Conservation (phyloP, 2,888 invertebrate genomes). For the Epinotia ramella region DNA sequence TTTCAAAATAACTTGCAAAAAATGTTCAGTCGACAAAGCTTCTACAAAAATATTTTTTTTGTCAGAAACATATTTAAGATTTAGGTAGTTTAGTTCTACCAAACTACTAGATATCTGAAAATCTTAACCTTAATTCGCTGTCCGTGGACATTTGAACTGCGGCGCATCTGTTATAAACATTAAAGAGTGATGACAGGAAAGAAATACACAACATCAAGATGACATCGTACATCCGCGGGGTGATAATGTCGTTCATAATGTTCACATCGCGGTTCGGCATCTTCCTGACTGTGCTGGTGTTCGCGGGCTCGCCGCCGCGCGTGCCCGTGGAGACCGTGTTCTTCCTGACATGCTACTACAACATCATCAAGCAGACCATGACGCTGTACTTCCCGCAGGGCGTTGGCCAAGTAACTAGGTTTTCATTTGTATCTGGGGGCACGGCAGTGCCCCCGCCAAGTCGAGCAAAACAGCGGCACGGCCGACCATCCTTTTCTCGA, state of each 20-base stretch:
- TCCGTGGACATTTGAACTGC: no score
- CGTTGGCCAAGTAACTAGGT: constrained; percentile 71
- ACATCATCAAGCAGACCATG: constrained; percentile 89
- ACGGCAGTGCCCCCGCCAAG: no score
- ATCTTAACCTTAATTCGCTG: no score
- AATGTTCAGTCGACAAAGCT: no score
- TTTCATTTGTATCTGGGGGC: neutral
- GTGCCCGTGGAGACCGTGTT: constrained; percentile 90
- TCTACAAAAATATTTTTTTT: no score
- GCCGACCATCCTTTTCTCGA: no score
- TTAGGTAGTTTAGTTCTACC: no score
- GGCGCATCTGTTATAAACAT: no score
- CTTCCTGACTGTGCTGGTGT: constrained; percentile 88
- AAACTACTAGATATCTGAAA: no score
- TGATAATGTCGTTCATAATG: constrained; percentile 87
- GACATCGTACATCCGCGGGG: constrained; percentile 84
- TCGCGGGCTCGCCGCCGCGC: constrained; percentile 85
- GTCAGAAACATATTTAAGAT: no score
- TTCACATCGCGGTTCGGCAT: constrained; percentile 88
- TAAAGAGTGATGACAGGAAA: constrained; percentile 56
- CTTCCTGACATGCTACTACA: constrained; percentile 89
- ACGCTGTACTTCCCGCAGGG: constrained; percentile 89
- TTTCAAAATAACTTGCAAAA: no score
- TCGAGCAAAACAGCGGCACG: no score
- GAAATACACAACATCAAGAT: constrained; percentile 76